Percentiles rank a stretch among this genome's conserved stretches.
phyloP scores from a whole-genome alignment of 2,797 vertebrate species.

The Rhincodon typus region DNA sequence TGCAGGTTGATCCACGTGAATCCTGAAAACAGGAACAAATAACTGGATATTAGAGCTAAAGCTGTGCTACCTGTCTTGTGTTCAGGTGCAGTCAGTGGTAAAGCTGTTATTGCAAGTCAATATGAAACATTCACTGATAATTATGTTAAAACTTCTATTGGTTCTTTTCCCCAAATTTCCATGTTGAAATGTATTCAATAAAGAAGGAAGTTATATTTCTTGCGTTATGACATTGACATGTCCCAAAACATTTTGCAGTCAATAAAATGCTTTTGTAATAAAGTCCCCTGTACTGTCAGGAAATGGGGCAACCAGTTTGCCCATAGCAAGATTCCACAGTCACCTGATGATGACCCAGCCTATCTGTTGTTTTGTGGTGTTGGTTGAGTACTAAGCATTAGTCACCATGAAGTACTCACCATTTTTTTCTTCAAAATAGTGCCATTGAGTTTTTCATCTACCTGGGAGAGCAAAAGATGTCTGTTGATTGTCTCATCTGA shows the following conservation, averaged over 20 bases:
- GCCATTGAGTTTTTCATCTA: neutral
- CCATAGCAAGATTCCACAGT: neutral
- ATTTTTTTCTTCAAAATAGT: neutral
- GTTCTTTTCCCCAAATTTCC: neutral
- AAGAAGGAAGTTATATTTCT: neutral
- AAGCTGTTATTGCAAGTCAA: neutral
- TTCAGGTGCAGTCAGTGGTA: too few species aligned
- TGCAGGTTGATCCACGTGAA: neutral
- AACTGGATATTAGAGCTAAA: neutral
- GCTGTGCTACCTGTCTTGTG: neutral
- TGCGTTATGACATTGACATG: neutral
- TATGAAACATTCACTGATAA: neutral
- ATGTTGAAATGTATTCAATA: neutral
- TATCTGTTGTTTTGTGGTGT: neutral
- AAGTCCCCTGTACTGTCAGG: neutral
- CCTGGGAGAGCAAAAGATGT: neutral
- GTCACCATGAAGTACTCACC: too few species aligned
- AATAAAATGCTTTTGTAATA: neutral
- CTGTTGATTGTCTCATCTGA: neutral
- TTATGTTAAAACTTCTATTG: neutral
- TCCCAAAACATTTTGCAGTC: neutral
- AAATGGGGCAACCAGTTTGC: neutral
- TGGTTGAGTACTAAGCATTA: neutral
- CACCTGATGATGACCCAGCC: neutral
- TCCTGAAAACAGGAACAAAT: neutral